These are phyloP conservation scores for Eilema griseolum DNA, from an alignment of 2,888 invertebrate genomes.

Conservation along the genomic window DNA sequence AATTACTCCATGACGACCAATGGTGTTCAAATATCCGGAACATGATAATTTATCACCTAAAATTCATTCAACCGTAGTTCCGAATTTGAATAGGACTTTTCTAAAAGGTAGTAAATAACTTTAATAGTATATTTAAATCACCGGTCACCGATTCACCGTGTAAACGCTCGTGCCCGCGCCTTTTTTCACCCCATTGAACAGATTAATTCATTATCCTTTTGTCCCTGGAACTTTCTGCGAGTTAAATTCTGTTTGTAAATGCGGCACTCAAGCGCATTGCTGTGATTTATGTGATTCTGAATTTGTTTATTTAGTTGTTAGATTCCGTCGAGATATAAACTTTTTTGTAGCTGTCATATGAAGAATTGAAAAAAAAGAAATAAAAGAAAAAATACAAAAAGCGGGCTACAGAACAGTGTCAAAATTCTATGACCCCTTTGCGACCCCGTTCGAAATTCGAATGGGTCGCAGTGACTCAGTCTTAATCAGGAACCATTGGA, in stretches of 20 bases:
- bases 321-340: not conserved
- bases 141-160: constrained; percentile 33
- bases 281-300: not conserved
- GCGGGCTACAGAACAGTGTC: too few species aligned
- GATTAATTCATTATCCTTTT: constrained; percentile 46
- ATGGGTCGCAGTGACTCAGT: too few species aligned
- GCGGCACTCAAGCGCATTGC: not conserved
- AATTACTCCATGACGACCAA: not conserved
- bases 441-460: too few species aligned
- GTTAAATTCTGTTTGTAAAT: constrained; percentile 17
- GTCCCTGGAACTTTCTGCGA: constrained; percentile 20
- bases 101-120: constrained; percentile 43
- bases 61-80: not conserved
- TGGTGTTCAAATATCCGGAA: not conserved
- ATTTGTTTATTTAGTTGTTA: not conserved
- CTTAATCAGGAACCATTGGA: too few species aligned
- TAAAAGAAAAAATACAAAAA: too few species aligned
- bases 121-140: constrained; percentile 54
- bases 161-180: constrained; percentile 42
- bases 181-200: constrained; percentile 30
- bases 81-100: constrained; percentile 9
- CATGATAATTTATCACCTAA: not conserved
- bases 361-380: too few species aligned
- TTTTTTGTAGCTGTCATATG: too few species aligned
- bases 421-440: too few species aligned